These are phyloP conservation scores for Drosophila pseudotalamancana DNA, from an alignment of 2,888 invertebrate genomes.

Conservation along the genomic window DNA sequence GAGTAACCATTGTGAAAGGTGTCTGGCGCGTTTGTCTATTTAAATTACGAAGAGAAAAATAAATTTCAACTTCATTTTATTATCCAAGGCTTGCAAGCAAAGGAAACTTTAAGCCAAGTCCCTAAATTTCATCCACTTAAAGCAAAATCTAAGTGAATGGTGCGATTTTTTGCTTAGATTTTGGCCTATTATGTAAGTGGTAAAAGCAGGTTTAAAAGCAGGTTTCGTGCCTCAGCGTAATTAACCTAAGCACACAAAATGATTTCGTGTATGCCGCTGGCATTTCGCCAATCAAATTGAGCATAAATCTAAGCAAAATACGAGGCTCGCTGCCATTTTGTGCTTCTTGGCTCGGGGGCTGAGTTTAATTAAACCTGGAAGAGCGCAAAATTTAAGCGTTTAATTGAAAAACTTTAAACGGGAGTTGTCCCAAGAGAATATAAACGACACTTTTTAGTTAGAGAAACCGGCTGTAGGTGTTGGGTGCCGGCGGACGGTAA, in stretches of 20 bases:
- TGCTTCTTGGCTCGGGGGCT: slow-evolving; percentile 24
- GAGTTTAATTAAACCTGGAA: slow-evolving; percentile 66
- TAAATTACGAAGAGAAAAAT: neutral
- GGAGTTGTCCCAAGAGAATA: slow-evolving; percentile 47
- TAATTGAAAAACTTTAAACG: slow-evolving; percentile 75
- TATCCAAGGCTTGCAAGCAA: neutral
- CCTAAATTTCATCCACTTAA: neutral
- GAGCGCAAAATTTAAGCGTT: slow-evolving; percentile 64
- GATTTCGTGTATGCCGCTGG: slow-evolving; percentile 52
- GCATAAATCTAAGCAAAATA: slow-evolving; percentile 71
- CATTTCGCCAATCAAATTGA: slow-evolving; percentile 73
- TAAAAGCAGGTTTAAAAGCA: slow-evolving; percentile 14
- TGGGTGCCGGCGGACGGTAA: neutral
- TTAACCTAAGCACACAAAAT: slow-evolving; percentile 53
- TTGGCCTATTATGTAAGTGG: slow-evolving; percentile 10
- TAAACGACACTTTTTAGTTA: slow-evolving; percentile 54
- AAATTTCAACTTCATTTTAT: neutral
- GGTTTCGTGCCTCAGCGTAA: slow-evolving; percentile 25
- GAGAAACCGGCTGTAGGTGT: neutral
- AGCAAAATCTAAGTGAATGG: slow-evolving; percentile 28
- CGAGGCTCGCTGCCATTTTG: slow-evolving; percentile 32
- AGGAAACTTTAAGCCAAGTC: neutral
- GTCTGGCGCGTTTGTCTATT: neutral
- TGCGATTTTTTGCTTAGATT: slow-evolving; percentile 22
- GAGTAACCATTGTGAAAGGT: neutral